phyloP scores from a whole-genome alignment of 2,888 invertebrate species.

The Corythucha ciliata region DNA sequence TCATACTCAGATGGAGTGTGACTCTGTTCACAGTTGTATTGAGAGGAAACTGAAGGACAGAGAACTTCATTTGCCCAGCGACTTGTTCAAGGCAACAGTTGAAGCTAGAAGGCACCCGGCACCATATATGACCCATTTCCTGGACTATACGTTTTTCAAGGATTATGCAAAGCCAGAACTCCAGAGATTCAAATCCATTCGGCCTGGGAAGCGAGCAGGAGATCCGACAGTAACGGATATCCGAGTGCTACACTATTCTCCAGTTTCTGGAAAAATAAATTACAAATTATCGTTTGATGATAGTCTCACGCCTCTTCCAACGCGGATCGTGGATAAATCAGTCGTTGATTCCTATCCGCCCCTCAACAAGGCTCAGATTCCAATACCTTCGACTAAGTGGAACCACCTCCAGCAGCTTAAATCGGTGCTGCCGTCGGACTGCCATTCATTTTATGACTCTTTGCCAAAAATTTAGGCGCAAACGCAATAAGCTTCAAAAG shows the following conservation, averaged over 20 bases:
- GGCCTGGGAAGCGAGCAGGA: slow-evolving; percentile 22
- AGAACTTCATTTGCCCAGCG: slow-evolving; percentile 5
- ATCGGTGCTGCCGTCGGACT: no score
- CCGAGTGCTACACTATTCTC: slow-evolving; percentile 16
- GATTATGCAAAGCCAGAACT: slow-evolving; percentile 17
- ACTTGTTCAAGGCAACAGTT: not conserved
- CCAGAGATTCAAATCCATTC: slow-evolving; percentile 18
- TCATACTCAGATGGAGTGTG: slow-evolving; percentile 12
- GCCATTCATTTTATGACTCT: no score
- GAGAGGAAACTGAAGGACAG: not conserved
- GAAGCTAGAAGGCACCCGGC: not conserved
- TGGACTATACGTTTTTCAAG: slow-evolving; percentile 26
- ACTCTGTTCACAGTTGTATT: slow-evolving; percentile 12
- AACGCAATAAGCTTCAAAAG: no score
- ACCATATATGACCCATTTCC: slow-evolving; percentile 20
- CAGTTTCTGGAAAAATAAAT: slow-evolving; percentile 13
- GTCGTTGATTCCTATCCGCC: no score
- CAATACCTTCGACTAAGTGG: no score
- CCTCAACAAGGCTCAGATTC: no score
- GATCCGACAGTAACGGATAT: slow-evolving; percentile 24
- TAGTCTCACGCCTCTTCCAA: no score
- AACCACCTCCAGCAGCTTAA: no score
- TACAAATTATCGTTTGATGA: slow-evolving; percentile 24
- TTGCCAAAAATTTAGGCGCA: no score
- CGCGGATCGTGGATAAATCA: no score